Base-by-base conservation (phyloP, 2,888 invertebrate genomes). In the Drosophila lacicola region DNA sequence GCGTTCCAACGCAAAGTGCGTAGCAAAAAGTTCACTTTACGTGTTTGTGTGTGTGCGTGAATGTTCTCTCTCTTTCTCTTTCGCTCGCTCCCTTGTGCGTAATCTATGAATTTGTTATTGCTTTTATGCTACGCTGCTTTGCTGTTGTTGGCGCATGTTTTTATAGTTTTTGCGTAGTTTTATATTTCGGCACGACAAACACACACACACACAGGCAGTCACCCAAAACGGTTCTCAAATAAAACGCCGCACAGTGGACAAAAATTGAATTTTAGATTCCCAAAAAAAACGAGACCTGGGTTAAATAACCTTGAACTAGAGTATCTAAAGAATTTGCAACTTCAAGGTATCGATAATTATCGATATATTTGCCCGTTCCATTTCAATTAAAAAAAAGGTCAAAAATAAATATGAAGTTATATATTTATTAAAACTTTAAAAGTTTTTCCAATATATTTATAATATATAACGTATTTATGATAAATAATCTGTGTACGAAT, bases 91-190 rank as follows among this genome's bases (percentile, higher is more conserved):
- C 14, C 10, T 19, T 13, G 51, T 64, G 67, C 61, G 69, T 85
- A 85, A 83, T 83, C 83, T 76, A 73, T 29, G 67, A 80, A 61
- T 66, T 70, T 75, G 53, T 39, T 74, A 14, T 51, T 75, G 55
- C 62, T 44, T 44, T 69, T 69, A 46, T 57, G 50, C 60, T 69
- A 39, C 11, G 45, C 50, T 69, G 56, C 54, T 61, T 74, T 57
- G 60, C 61, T 47, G 50, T 58, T 53, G 47, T 34, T 73, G 60
- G 34, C 62, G 58, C 44, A 55, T 54, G 70, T 65, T 87, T 87
- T 80, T 60, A 80, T 87, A 77, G 74, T 88, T 80, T 85, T 78
- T 88, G 86, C 82, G 86, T 82, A 78, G 88, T 88, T 84, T 69
- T 46, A 72, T 55, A 74, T 55, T 67, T 45, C 61, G 33, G 42